These are phyloP conservation scores for Geopemphigus sp. DNA, from an alignment of 1,140 invertebrate genomes.

Conservation along the genomic window DNA sequence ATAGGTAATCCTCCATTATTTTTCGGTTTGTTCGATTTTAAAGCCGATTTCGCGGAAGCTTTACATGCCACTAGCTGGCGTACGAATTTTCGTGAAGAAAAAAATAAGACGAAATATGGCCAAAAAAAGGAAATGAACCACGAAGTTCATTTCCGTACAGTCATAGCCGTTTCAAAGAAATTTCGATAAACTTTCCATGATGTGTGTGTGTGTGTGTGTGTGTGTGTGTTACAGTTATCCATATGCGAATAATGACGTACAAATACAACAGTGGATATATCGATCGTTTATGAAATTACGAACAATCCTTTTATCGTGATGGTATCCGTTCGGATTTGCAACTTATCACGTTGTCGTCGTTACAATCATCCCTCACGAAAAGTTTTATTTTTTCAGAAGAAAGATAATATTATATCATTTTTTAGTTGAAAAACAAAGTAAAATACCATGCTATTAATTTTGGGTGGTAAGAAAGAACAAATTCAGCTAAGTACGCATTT, in stretches of 20 bases:
- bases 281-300: neutral
- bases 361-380: neutral
- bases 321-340: neutral
- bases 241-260: neutral
- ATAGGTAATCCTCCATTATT: neutral
- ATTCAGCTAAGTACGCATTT: constrained; percentile 5
- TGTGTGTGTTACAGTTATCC: neutral
- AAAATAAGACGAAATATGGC: neutral
- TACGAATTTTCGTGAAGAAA: neutral
- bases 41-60: neutral
- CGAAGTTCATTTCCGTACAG: too few species aligned
- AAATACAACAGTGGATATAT: neutral
- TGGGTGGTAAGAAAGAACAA: neutral
- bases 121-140: neutral
- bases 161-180: too few species aligned
- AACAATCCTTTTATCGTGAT: neutral
- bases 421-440: neutral
- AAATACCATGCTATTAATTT: neutral
- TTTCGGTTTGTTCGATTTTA: neutral
- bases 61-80: neutral
- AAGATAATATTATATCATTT: neutral
- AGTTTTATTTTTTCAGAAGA: neutral
- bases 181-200: neutral
- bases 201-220: neutral
- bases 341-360: neutral